These are phyloP conservation scores for Xylocampa areola DNA, from an alignment of 2,888 invertebrate genomes.

Conservation along the genomic window DNA sequence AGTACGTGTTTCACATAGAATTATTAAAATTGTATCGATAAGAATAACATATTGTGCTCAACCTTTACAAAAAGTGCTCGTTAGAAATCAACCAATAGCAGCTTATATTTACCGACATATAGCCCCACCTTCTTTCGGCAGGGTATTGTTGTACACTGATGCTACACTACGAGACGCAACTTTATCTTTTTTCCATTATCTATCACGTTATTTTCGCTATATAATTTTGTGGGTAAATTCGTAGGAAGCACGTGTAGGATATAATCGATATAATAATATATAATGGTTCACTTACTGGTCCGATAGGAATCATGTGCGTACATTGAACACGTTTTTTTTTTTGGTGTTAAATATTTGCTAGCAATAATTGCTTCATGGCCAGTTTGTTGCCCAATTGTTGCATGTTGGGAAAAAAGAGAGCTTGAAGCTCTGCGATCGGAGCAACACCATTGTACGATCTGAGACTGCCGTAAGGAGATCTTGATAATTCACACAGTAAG, in stretches of 20 bases:
- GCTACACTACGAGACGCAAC: conserved; percentile 7
- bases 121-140: conserved; percentile 31
- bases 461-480: no score
- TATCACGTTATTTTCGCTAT: conserved; percentile 5
- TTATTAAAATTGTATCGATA: no score
- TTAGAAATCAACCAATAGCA: conserved; percentile 16
- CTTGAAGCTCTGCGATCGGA: no score
- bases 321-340: not conserved
- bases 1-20: no score
- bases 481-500: no score
- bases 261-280: no score
- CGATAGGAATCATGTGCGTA: conserved; percentile 8
- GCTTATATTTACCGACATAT: conserved; percentile 4
- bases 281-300: conserved; percentile 6
- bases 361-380: not conserved
- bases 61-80: no score
- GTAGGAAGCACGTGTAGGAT: conserved; percentile 10
- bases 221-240: conserved; percentile 11
- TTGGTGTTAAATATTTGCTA: no score
- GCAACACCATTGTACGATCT: no score
- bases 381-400: no score
- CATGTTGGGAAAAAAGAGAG: no score
- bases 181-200: conserved; percentile 41
- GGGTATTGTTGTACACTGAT: conserved; percentile 7
- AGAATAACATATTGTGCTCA: no score